phyloP scores from a whole-genome alignment of 2,113 vertebrate species.

The Mola mola region DNA sequence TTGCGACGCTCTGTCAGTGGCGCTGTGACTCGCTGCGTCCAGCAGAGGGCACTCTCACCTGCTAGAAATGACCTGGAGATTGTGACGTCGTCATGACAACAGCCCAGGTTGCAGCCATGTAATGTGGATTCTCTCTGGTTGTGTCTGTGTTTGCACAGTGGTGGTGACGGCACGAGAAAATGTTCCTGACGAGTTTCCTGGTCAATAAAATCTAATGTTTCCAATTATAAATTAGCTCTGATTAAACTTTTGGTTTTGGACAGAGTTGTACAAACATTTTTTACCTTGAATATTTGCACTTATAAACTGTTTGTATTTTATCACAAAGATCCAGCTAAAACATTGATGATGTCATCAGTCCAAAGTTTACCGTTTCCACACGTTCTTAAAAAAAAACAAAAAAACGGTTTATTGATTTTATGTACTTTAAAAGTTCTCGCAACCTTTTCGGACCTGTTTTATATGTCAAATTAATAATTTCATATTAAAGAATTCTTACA shows the following conservation, averaged over 20 bases:
- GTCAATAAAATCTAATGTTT: too few relatives aligned
- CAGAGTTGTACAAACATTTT: too few relatives aligned
- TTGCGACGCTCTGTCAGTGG: slow-evolving; percentile 22
- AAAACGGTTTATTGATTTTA: slow-evolving; percentile 16
- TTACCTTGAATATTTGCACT: slow-evolving; percentile 32
- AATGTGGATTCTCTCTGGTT: slow-evolving; percentile 17
- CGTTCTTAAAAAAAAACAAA: neutral
- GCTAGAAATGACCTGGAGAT: neutral
- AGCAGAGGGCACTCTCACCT: too few relatives aligned
- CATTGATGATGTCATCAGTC: slow-evolving; percentile 12
- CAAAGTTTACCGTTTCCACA: slow-evolving; percentile 11
- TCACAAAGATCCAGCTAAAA: neutral
- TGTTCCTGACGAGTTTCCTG: too few relatives aligned
- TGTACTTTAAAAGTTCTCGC: neutral
- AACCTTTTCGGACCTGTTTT: slow-evolving; percentile 33
- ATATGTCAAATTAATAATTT: slow-evolving; percentile 51
- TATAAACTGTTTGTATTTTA: slow-evolving; percentile 3
- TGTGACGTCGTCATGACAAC: neutral
- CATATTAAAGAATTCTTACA: too few relatives aligned
- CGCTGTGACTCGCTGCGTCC: slow-evolving; percentile 22
- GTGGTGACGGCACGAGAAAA: slow-evolving; percentile 12
- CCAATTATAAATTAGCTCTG: too few relatives aligned
- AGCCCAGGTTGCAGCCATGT: slow-evolving; percentile 49
- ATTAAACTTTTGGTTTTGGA: too few relatives aligned
- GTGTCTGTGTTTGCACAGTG: slow-evolving; percentile 60